Evolutionary conservation across 2,797 vertebrate species (phyloP).

Genomic region (Sebastes matsubarae): DNA sequence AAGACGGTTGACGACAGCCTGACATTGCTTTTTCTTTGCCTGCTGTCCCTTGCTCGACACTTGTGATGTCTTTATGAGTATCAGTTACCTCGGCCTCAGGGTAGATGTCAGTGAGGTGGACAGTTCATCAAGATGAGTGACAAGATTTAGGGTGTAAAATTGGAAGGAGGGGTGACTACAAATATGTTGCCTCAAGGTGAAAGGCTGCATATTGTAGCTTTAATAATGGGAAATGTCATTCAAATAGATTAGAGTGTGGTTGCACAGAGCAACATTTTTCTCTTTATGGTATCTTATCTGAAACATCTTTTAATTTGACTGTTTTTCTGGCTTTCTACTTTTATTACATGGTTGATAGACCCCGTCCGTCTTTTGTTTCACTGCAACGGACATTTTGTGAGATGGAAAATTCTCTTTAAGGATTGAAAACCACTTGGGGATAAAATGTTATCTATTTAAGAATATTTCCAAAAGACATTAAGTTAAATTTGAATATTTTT

Average conservation of each 20-base stretch:
- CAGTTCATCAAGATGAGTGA: slow-evolving; percentile 39
- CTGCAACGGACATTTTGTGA: neutral
- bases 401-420: neutral
- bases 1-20: neutral
- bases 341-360: neutral
- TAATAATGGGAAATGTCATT: slow-evolving; percentile 4
- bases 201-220: slow-evolving; percentile 7
- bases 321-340: neutral
- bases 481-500: neutral
- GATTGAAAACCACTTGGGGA: neutral
- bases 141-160: slow-evolving; percentile 27
- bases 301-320: neutral
- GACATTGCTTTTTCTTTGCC: neutral
- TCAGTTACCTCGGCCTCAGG: slow-evolving; percentile 44
- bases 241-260: neutral
- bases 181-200: slow-evolving; percentile 13
- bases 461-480: neutral
- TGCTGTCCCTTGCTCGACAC: neutral
- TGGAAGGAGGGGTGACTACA: slow-evolving; percentile 1
- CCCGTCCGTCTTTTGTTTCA: neutral
- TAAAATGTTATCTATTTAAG: neutral
- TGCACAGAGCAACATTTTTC: neutral
- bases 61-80: neutral
- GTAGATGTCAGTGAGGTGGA: slow-evolving; percentile 7
- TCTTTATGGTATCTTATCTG: neutral